Percentiles rank a stretch among this genome's conserved stretches.
These are phyloP conservation scores for Mustela lutreola DNA, from an alignment of 2,113 vertebrate genomes.

Conservation along the genomic window DNA sequence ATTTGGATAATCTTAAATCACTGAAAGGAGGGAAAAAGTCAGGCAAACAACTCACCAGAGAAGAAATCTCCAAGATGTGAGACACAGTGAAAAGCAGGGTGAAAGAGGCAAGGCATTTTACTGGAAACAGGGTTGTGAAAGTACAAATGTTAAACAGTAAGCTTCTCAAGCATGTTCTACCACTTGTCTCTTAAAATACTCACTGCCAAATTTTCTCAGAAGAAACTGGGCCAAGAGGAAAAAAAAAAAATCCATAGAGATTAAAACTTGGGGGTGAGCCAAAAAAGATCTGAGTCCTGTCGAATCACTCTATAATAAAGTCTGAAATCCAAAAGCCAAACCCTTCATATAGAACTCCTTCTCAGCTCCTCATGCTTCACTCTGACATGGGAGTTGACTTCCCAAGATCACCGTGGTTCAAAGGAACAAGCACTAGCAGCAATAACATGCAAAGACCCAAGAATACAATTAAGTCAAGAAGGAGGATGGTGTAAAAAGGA, in stretches of 20 bases:
- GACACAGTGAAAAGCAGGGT: background rate
- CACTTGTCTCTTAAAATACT: background rate
- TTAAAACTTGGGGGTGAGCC: background rate
- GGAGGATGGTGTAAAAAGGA: background rate
- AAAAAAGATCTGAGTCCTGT: background rate
- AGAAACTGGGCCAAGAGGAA: background rate
- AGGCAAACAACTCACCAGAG: background rate
- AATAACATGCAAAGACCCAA: background rate
- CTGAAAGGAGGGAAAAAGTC: too few relatives aligned
- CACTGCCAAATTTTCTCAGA: background rate
- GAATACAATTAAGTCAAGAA: background rate
- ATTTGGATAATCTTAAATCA: conserved; percentile 1
- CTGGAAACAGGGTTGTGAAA: background rate
- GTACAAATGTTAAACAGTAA: background rate
- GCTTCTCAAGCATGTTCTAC: background rate
- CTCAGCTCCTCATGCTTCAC: background rate
- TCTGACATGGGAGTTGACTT: background rate
- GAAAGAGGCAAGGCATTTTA: background rate
- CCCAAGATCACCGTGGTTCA: background rate
- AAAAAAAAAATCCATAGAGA: background rate
- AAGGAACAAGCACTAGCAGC: background rate
- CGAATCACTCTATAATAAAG: background rate
- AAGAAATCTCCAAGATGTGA: background rate
- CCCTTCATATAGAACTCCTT: background rate
- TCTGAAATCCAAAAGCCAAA: background rate